phyloP scores from a whole-genome alignment of 2,797 vertebrate species.

The Threskiornis aethiopicus region DNA sequence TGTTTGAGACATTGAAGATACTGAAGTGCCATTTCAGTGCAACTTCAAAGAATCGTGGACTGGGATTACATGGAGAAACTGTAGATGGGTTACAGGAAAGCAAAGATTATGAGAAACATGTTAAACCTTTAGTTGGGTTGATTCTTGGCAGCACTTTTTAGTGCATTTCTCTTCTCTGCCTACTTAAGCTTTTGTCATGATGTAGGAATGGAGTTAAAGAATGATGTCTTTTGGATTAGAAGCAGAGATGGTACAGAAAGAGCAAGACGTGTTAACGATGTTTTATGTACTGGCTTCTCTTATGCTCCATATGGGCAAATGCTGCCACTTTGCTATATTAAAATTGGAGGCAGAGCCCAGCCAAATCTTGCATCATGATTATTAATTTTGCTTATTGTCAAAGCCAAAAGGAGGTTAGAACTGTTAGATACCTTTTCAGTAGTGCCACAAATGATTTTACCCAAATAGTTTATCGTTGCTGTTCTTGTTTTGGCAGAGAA shows the following conservation, averaged over 20 bases:
- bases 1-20: background rate
- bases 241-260: conserved; percentile 11
- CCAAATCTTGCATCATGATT: background rate
- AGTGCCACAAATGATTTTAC: background rate
- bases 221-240: conserved; percentile 1
- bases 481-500: background rate
- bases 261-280: conserved; percentile 2
- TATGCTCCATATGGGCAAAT: background rate
- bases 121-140: background rate
- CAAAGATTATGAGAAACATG: background rate
- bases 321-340: background rate
- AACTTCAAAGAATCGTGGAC: background rate
- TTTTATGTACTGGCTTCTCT: conserved; percentile 7
- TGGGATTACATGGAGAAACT: background rate
- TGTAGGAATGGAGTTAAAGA: background rate
- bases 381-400: conserved; percentile 6
- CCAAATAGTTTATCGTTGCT: background rate
- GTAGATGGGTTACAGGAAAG: background rate
- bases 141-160: background rate
- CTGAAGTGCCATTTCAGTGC: background rate
- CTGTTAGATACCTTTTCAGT: background rate
- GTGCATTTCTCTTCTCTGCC: background rate
- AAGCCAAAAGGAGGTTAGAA: background rate
- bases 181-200: background rate
- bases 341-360: background rate